Evolutionary conservation across 2,797 vertebrate genomes (phyloP).

Genomic region (Pangasius krempfi): DNA sequence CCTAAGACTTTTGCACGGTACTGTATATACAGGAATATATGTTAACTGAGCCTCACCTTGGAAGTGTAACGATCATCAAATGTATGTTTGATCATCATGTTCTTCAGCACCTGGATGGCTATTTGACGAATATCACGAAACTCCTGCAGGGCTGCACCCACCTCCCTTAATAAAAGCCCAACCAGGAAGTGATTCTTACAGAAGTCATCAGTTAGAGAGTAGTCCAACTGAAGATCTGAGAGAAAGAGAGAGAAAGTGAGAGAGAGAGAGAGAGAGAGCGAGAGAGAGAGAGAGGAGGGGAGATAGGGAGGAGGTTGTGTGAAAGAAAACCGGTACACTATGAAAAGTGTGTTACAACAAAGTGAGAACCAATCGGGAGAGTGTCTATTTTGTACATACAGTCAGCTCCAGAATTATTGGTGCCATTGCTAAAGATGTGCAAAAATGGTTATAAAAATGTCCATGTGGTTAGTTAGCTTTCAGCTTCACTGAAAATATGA

Average conservation of each 20-base stretch:
- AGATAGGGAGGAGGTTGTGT: neutral
- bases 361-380: too few relatives aligned
- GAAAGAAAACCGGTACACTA: neutral
- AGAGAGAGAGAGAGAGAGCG: constrained; percentile 40
- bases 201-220: constrained; percentile 94
- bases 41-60: constrained; percentile 74
- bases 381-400: neutral
- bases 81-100: constrained; percentile 94
- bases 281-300: neutral
- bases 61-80: constrained; percentile 92
- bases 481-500: neutral
- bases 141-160: constrained; percentile 89
- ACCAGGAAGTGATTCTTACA: constrained; percentile 97
- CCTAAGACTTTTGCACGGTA: too few relatives aligned
- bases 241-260: neutral
- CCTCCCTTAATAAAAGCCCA: constrained; percentile 90
- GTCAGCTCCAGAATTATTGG: neutral
- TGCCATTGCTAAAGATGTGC: neutral
- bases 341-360: neutral
- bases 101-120: constrained; percentile 92
- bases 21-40: neutral
- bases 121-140: constrained; percentile 90
- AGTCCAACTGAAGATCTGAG: constrained; percentile 94
- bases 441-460: neutral
- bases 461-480: neutral